Evolutionary conservation across 53 echinoderm and acorn worm genomes (phyloP), one percentile per base, ranked within the genome.

Genomic region (Echinarachnius parma): DNA sequence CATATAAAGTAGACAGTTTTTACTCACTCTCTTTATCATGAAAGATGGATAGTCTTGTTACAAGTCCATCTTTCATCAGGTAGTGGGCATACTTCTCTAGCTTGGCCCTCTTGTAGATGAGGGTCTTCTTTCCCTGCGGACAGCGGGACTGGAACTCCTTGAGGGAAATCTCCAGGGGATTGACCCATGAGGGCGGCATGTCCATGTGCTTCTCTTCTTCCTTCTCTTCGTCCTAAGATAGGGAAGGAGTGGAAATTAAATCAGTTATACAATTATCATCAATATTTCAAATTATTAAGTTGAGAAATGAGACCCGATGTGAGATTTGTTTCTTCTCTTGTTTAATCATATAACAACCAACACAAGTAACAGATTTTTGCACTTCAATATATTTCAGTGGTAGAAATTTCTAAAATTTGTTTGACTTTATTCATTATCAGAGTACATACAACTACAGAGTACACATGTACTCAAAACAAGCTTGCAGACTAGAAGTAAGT

Each of bases 71-170:
- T 65, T 74, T 77, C 62, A 88, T 82, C 21, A 98, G 86, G 77
- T 98, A 98, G 61, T 83, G 87, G 5, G 98, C 91, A 92, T 80
- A 92, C 81, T 98, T 98, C 78, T 98, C 98, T 62, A 98, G 98
- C 66, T 84, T 91, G 44, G 91, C 88, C 28, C 98, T 62, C 66
- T 98, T 92, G 69, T 88, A 98, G 21, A 88, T 74, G 20, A 98
- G 63, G 3, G 85, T 82, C 85, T 92, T 92, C 81, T 92, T 92
- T 21, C 98, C 98, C 64, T 87, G 88, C 15, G 98, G 98, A 67
- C 98, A 98, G 35, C 98, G 64, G 21, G 88, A 77, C 88, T 98
- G 98, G 76, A 88, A 98, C 61, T 96, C 87, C 29, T 85, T 91
- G 21, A 92, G 76, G 13, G 88, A 76, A 20, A 96, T 70, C 55